These are phyloP conservation scores for Drosophila seguyi DNA, from an alignment of 1,140 invertebrate genomes.

Conservation along the genomic window DNA sequence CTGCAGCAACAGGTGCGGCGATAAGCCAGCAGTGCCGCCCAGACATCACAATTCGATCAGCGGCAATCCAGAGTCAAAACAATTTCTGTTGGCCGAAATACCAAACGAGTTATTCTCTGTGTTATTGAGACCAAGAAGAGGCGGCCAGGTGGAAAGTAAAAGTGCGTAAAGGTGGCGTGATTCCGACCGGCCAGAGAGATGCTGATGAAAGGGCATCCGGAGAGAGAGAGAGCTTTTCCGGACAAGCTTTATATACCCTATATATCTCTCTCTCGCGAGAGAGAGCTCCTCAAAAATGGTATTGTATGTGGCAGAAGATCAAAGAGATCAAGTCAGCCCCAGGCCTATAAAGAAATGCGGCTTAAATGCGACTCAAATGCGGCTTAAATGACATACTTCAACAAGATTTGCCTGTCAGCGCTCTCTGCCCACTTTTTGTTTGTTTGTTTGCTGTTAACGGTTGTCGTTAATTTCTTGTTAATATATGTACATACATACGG, in stretches of 20 bases:
- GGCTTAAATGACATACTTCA: slow-evolving; percentile 34
- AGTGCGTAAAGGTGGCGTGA: slow-evolving; percentile 63
- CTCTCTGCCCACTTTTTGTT: slow-evolving; percentile 18
- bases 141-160: slow-evolving; percentile 58
- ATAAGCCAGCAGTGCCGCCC: slow-evolving; percentile 10
- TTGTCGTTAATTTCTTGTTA: slow-evolving; percentile 45
- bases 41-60: slow-evolving; percentile 8
- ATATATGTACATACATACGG: slow-evolving; percentile 22
- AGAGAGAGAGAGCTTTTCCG: slow-evolving; percentile 3
- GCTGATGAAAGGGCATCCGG: slow-evolving; percentile 12
- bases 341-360: slow-evolving; percentile 29
- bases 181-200: slow-evolving; percentile 1
- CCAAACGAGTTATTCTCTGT: slow-evolving; percentile 35
- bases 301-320: slow-evolving; percentile 27
- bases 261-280: background rate
- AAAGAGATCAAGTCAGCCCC: background rate
- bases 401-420: slow-evolving; percentile 30
- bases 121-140: slow-evolving; percentile 11
- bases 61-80: slow-evolving; percentile 32
- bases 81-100: slow-evolving; percentile 24
- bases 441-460: slow-evolving; percentile 33
- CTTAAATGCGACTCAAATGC: slow-evolving; percentile 10
- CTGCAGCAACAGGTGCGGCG: slow-evolving; percentile 26
- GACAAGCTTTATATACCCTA: background rate
- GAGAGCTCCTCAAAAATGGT: background rate